Evolutionary conservation across 1,140 invertebrate species (phyloP), one percentile per base, ranked within the genome.

Genomic region (Adelges cooleyi): DNA sequence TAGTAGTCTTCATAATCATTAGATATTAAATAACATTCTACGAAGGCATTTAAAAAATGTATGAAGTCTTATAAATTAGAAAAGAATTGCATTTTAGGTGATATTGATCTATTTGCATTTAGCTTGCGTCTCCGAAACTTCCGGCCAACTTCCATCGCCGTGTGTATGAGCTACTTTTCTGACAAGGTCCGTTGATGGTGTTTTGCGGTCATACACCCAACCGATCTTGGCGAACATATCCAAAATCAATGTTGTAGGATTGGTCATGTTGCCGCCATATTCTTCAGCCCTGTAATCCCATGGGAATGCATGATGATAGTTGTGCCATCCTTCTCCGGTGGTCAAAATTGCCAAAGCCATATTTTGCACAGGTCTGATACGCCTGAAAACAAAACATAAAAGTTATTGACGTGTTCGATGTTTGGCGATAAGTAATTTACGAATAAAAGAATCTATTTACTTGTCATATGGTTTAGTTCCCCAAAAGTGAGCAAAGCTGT

Each of bases 251-350:
- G 87, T 90, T 0, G 89, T 91, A 49, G 86, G 72, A 73, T 95
- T 95, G n/a, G 80, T 78, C 15, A 77, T 76, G 74, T 86, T 86
- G 67, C 80, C 77, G 36, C 86, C 85, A 17, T 86, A 77, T 71
- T 89, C 87, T 3, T 82, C 82, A 20, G 86, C 82, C 68, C 87
- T 84, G 77, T 91, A 91, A 73, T 95, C 86, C 75, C 82, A 84
- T 1, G 86, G 86, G 74, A 88, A 88, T 0, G 81, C 80, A 70
- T 89, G 86, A 69, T 95, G 92, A 73, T 92, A 95, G 74, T 87
- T 87, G 74, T 87, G 86, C 75, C 84, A 85, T 9, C 83, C 84
- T 75, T 82, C 80, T 2, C 76, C 76, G 17, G 78, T 71, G 27
- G 78, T 77, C 48, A 77, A 69, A 25, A 78, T 69, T 4, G 77